These are phyloP conservation scores for Hemibagrus wyckioides DNA, from an alignment of 2,113 vertebrate genomes.

Conservation along the genomic window DNA sequence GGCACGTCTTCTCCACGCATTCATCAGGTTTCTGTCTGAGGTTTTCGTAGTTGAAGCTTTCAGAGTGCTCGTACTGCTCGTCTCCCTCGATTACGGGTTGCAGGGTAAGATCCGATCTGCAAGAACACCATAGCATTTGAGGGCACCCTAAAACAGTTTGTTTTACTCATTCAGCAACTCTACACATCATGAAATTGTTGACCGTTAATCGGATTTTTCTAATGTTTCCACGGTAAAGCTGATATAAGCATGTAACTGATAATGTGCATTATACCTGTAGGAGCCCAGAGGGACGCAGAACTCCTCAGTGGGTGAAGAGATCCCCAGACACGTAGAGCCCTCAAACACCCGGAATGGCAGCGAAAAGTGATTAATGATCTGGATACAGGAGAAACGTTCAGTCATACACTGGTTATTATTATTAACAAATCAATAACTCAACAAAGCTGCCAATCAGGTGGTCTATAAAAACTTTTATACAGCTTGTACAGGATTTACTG, in stretches of 20 bases:
- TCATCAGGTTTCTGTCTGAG: conserved; percentile 73
- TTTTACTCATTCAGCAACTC: not conserved
- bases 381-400: conserved; percentile 14
- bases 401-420: not conserved
- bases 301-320: conserved; percentile 81
- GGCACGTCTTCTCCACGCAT: conserved; percentile 80
- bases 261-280: conserved; percentile 77
- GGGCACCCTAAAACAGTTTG: not conserved
- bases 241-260: not conserved
- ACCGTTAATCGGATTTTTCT: not conserved
- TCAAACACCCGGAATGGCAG: conserved; percentile 86
- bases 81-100: conserved; percentile 75
- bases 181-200: not conserved
- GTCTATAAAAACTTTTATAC: not conserved
- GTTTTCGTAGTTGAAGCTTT: conserved; percentile 87
- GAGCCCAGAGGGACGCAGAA: conserved; percentile 90
- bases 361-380: conserved; percentile 96
- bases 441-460: not conserved
- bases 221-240: not conserved
- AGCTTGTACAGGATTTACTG: not conserved
- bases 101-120: conserved; percentile 83
- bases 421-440: not conserved
- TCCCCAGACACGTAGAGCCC: conserved; percentile 81
- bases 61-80: conserved; percentile 73
- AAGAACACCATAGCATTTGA: not conserved